Conservation (phyloP, 2,113 vertebrate genomes). For the Orcinus orca region DNA sequence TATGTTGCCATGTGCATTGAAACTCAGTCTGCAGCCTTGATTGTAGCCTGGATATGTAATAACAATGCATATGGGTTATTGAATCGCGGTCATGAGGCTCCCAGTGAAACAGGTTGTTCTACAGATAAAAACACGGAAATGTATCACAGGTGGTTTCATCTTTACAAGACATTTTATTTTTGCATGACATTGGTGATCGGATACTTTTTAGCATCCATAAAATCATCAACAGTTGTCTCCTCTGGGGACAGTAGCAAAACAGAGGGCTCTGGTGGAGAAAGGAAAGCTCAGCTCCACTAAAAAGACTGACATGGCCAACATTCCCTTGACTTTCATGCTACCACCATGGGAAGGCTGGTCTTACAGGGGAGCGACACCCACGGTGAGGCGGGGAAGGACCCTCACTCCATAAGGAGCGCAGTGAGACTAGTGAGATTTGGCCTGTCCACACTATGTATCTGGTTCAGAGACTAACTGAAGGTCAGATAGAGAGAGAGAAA, state of each 20-base stretch:
- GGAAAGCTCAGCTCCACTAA: not conserved
- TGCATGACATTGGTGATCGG: not conserved
- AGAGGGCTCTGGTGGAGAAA: not conserved
- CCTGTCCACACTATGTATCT: not conserved
- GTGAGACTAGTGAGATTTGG: not conserved
- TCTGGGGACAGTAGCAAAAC: not conserved
- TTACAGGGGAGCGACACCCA: not conserved
- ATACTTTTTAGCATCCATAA: too few species aligned
- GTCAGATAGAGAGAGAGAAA: not conserved
- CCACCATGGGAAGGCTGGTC: rapidly evolving
- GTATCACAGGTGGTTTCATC: rapidly evolving
- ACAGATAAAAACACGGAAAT: rapidly evolving
- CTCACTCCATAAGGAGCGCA: not conserved
- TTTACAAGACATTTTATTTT: not conserved
- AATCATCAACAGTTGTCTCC: not conserved
- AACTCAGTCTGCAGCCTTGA: not conserved
- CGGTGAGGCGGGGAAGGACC: not conserved
- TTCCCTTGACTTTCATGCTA: not conserved
- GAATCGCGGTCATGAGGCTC: not conserved
- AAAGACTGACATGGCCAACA: not conserved
- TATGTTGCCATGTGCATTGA: not conserved
- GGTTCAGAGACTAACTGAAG: not conserved
- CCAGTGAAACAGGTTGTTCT: too few species aligned
- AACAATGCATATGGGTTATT: too few species aligned
- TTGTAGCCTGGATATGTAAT: not conserved